phyloP scores from a whole-genome alignment of 2,113 vertebrate genomes.

The Mastomys natalensis region DNA sequence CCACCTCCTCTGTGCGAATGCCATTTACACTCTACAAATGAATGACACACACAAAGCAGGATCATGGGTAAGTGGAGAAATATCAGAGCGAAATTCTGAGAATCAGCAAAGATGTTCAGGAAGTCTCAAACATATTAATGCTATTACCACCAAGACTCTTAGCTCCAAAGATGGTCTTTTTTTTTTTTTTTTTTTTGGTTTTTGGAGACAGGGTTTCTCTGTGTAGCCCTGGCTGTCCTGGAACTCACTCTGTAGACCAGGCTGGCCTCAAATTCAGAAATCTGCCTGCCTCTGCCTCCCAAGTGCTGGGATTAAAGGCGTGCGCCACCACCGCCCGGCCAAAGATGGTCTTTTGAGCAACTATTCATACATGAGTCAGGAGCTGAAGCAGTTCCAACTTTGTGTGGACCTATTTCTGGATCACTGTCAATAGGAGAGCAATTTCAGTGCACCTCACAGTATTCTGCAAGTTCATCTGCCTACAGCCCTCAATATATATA shows the following conservation, averaged over 20 bases:
- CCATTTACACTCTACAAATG: constrained; percentile 88
- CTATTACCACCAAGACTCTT: constrained; percentile 47
- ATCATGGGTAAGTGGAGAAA: constrained; percentile 81
- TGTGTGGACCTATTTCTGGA: background rate
- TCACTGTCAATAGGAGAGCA: constrained; percentile 8
- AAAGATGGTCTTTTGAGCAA: constrained; percentile 36
- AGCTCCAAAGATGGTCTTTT: constrained; percentile 25
- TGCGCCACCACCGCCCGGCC: no score
- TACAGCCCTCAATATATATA: background rate
- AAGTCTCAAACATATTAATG: constrained; percentile 73
- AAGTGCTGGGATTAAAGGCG: no score
- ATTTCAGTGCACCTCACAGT: background rate
- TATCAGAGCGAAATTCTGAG: constrained; percentile 15
- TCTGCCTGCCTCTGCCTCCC: no score
- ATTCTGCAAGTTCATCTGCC: background rate
- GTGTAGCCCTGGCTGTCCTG: no score
- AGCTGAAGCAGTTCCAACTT: constrained; percentile 4
- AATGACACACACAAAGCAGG: constrained; percentile 86
- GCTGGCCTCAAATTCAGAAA: no score
- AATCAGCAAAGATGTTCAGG: constrained; percentile 63
- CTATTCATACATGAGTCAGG: background rate
- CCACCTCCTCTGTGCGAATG: constrained; percentile 86
- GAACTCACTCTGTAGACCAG: no score
- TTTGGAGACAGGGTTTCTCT: no score
- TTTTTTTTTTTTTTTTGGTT: no score